A percentile compares a stretch with the other conserved stretches of the same genome.
Conservation (phyloP, 2,888 invertebrate species). For the Nemapogon koenigi region DNA sequence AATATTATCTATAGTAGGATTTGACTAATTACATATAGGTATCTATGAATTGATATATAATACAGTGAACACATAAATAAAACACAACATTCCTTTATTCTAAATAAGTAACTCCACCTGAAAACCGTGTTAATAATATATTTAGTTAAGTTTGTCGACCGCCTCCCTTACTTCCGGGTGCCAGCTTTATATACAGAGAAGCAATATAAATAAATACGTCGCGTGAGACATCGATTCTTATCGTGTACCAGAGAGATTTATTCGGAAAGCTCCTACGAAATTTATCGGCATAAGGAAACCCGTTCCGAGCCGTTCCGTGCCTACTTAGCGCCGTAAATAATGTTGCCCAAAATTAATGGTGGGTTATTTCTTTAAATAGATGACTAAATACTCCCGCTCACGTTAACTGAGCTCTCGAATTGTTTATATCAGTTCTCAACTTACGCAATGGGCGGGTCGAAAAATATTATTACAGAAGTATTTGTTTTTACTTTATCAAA, state of each 20-base stretch:
- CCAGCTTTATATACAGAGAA: conserved; percentile 25
- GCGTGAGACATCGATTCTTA: conserved; percentile 62
- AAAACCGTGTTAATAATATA: conserved; percentile 32
- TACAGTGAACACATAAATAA: too few relatives aligned
- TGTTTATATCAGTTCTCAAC: conserved; percentile 39
- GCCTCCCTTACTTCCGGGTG: conserved; percentile 40
- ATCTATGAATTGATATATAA: too few relatives aligned
- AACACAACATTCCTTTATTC: too few relatives aligned
- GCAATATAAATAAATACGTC: conserved; percentile 49
- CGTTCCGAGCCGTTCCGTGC: conserved; percentile 41
- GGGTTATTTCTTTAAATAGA: conserved; percentile 58
- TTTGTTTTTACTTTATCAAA: conserved; percentile 6
- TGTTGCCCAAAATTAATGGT: conserved; percentile 53
- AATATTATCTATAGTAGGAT: too few relatives aligned
- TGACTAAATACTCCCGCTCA: conserved; percentile 55
- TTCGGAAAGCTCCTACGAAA: conserved; percentile 45
- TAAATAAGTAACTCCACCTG: too few relatives aligned
- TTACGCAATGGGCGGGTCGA: conserved; percentile 35
- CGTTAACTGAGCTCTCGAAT: conserved; percentile 44
- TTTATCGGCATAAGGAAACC: conserved; percentile 52
- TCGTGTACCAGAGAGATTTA: conserved; percentile 57
- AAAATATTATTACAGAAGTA: conserved; percentile 4
- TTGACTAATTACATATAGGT: too few relatives aligned
- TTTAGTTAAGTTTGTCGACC: conserved; percentile 27
- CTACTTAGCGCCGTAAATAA: conserved; percentile 60